Percentiles rank a stretch among this genome's conserved stretches.
phyloP scores from a whole-genome alignment of 2,113 vertebrate genomes.

The Chitala chitala region DNA sequence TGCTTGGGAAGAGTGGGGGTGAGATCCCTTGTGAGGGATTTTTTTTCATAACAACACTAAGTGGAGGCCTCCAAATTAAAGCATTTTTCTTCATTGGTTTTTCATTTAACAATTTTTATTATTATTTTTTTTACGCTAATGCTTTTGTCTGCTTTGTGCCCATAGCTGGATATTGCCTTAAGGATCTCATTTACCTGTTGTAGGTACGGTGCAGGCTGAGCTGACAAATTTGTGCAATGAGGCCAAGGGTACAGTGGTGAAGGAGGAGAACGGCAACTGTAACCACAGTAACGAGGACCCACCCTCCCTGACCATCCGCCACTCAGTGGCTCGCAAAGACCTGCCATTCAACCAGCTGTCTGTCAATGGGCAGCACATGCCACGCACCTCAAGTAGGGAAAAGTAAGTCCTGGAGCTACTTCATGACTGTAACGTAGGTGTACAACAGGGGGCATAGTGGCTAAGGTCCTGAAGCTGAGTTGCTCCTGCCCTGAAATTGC shows the following conservation, averaged over 20 bases:
- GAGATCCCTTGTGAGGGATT: too few species aligned
- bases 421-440: fast-evolving
- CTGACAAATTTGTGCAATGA: slow-evolving; percentile 82
- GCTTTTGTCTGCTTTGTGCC: too few species aligned
- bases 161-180: too few species aligned
- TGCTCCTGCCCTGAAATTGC: neutral
- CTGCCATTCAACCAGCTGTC: slow-evolving; percentile 67
- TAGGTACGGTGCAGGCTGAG: slow-evolving; percentile 71
- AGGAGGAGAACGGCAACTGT: slow-evolving; percentile 60
- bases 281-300: slow-evolving; percentile 71
- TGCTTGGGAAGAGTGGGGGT: too few species aligned
- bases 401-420: too few species aligned
- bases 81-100: too few species aligned
- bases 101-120: too few species aligned
- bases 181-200: too few species aligned
- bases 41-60: too few species aligned
- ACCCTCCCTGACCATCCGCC: slow-evolving; percentile 69
- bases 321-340: slow-evolving; percentile 74
- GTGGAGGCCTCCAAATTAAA: too few species aligned
- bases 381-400: slow-evolving; percentile 73
- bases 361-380: slow-evolving; percentile 71
- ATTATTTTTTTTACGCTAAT: too few species aligned
- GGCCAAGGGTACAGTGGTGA: slow-evolving; percentile 44
- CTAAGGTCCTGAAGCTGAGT: neutral
- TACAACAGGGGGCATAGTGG: too few species aligned